Percentiles rank a stretch among this genome's conserved stretches.
These are phyloP conservation scores for Thalassophryne amazonica DNA, from an alignment of 2,797 vertebrate species.

Conservation along the genomic window DNA sequence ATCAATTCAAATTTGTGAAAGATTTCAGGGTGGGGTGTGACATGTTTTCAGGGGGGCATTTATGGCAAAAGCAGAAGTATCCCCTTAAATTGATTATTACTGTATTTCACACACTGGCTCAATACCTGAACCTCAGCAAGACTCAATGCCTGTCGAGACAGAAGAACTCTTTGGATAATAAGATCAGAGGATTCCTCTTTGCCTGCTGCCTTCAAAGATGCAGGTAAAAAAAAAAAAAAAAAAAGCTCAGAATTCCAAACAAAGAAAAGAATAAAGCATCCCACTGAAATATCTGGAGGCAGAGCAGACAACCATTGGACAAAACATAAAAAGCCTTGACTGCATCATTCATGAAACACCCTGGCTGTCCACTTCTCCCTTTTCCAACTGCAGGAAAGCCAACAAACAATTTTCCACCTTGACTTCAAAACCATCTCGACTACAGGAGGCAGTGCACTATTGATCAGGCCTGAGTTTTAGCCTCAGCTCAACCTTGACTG, in stretches of 20 bases:
- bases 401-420: conserved; percentile 8
- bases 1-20: conserved; percentile 22
- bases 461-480: not conserved
- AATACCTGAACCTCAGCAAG: conserved; percentile 56
- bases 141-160: conserved; percentile 40
- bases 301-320: conserved; percentile 21
- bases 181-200: conserved; percentile 71
- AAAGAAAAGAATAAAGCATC: conserved; percentile 46
- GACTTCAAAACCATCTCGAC: conserved; percentile 1
- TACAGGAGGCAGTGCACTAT: not conserved
- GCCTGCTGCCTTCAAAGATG: conserved; percentile 73
- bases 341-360: conserved; percentile 18
- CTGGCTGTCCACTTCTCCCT: not conserved
- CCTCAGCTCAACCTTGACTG: not conserved
- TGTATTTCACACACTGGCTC: conserved; percentile 40
- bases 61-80: conserved; percentile 31
- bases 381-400: conserved; percentile 8
- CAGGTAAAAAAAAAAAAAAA: conserved; percentile 66
- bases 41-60: conserved; percentile 1
- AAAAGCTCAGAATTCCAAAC: conserved; percentile 67
- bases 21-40: conserved; percentile 1
- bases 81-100: conserved; percentile 53
- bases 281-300: conserved; percentile 45
- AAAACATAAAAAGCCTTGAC: conserved; percentile 39
- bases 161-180: conserved; percentile 60